phyloP scores from a whole-genome alignment of 2,113 vertebrate genomes.

The Leucopsar rothschildi region DNA sequence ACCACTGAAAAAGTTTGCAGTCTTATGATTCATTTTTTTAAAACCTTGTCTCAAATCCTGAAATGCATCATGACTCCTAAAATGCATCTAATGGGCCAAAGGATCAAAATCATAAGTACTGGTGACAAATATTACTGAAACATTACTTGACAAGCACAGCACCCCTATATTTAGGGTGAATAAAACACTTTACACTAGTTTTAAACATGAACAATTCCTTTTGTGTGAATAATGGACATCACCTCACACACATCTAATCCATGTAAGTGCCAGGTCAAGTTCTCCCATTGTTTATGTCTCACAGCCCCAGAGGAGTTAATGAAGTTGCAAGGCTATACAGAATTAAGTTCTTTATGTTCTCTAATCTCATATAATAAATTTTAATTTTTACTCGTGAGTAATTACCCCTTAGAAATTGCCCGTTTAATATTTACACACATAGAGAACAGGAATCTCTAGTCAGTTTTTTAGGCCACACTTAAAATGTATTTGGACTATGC shows the following conservation, averaged over 20 bases:
- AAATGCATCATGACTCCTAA: not conserved
- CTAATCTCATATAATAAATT: not conserved
- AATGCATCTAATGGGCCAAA: not conserved
- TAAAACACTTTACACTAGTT: not conserved
- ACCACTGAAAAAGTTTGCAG: not conserved
- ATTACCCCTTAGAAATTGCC: not conserved
- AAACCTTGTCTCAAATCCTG: not conserved
- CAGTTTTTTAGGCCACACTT: not conserved
- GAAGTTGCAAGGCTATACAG: not conserved
- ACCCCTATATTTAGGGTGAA: not conserved
- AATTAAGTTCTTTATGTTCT: not conserved
- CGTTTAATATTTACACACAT: not conserved
- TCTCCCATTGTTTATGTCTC: not conserved
- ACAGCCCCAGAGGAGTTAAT: not conserved
- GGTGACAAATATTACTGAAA: not conserved
- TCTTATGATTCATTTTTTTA: not conserved
- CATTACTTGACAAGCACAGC: not conserved
- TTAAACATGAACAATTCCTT: not conserved
- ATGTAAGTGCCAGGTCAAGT: not conserved
- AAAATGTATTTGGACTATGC: not conserved
- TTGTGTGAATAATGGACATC: not conserved
- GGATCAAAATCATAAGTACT: not conserved
- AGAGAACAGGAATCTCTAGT: not conserved
- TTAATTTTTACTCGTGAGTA: not conserved
- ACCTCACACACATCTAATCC: not conserved